Evolutionary conservation across 2,888 invertebrate species (phyloP).

Genomic region (Hyposoter dolosus): DNA sequence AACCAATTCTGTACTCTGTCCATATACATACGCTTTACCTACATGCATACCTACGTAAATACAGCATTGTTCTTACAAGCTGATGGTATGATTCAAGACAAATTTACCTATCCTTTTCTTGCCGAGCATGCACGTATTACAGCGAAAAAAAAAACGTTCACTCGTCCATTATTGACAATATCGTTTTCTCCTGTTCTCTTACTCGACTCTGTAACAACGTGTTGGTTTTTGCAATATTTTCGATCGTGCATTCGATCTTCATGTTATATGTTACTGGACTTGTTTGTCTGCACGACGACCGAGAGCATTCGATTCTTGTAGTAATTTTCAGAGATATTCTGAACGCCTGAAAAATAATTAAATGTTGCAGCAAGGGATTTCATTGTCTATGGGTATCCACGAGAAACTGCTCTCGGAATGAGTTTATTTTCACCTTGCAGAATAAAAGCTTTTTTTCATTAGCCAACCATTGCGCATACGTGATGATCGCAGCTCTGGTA

Average conservation of each 20-base stretch:
- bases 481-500: not conserved
- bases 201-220: not conserved
- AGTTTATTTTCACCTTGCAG: not conserved
- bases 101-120: constrained; percentile 63
- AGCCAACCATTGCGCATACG: not conserved
- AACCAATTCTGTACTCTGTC: constrained; percentile 20
- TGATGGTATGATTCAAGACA: constrained; percentile 67
- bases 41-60: constrained; percentile 66
- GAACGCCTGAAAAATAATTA: not conserved
- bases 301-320: not conserved
- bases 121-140: constrained; percentile 38
- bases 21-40: constrained; percentile 53
- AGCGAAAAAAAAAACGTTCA: constrained; percentile 16
- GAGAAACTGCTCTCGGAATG: not conserved
- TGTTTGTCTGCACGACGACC: not conserved
- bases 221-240: constrained; percentile 23
- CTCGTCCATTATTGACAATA: constrained; percentile 49
- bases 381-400: not conserved
- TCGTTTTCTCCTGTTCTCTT: constrained; percentile 37
- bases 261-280: not conserved
- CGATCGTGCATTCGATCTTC: not conserved
- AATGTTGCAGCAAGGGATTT: too few species aligned
- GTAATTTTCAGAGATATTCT: not conserved
- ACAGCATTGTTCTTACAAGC: constrained; percentile 68
- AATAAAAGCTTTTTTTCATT: not conserved